Base-by-base conservation (phyloP, 2,888 invertebrate species). In the Cancer borealis region DNA sequence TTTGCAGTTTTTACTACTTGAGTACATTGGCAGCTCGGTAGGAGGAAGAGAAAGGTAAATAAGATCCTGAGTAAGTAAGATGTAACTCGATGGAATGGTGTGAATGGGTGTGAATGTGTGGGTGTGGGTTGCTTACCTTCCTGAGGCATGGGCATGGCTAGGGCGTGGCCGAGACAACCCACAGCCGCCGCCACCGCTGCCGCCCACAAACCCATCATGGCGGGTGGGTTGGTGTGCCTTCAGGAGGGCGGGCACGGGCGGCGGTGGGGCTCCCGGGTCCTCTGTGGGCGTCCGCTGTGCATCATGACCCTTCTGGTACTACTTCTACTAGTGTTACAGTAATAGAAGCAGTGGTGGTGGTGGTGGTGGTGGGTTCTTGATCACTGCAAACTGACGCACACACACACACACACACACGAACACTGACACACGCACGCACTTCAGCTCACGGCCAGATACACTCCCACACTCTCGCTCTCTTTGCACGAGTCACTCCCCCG, bases 91-190 rank as follows among this genome's bases (percentile, higher is more conserved):
- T 54, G 14, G 54, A 17, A 17, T 54, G 54, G 54, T 54, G 54
- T 54, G 54, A 17, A 17, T 54, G 54, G 12, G 54, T 54, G 54
- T 54, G 54, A 17, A 17, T 54, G 54, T 54, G 54, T 54, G 54
- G 12, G 54, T 54, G 54, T 79, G 8, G 26, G 30, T 14, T 8
- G 6, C 90, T 90, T 26, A 90, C 90, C 90, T 26, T 49, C 30
- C 26, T 90, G 54, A 4, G 90, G 26, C 49, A 90, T 10, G 17
- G 90, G 90, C 49, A 90, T 47, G 90, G 90, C 90, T 5, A 90
- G 49, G 30, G 90, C 90, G 47, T 90, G 90, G 12, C 54, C 49
- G 45, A 90, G 46, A 54, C 90, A 90, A 4, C 47, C 30, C 54
- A 90, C 47, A 54, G 26, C n/a, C 90, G 26, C 47, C 90, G 26